Evolutionary conservation across 2,888 invertebrate genomes (phyloP), one percentile per base, ranked within the genome.

Genomic region (Ornithoptera priamus): DNA sequence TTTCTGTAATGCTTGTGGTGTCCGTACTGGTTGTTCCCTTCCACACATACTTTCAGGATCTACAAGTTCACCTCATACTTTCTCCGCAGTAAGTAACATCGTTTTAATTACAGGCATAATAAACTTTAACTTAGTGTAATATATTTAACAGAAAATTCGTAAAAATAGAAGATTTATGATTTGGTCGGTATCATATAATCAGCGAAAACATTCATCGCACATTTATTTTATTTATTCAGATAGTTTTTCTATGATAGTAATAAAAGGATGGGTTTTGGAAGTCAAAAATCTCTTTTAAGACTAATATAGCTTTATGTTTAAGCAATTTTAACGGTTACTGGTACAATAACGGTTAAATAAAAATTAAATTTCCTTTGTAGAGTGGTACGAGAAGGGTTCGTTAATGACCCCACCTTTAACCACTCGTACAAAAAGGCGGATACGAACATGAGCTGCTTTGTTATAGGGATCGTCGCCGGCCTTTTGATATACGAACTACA

Each of bases 401-500:
- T 56, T 1, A 56, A 20, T 2, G 56, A 56, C 10, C 56, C 56
- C 18, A 56, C 56, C 1, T 56, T 56, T 20, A 56, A 56, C 20
- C 6, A 56, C 20, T 20, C 56, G 1, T 56, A 56, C 56, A 56
- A 56, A 56, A 6, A n/a, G 1, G 56, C 7, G 7, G n/a, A 56
- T 20, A 56, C 56, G 7, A 56, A 56, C 10, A 6, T 56, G 20
- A 20, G 7, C 6, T 15, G 56, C 56, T 56, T 8, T 6, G 10
- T 56, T 20, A 8, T 56, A 10, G 56, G 56, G 1, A 10, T 56
- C 18, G 20, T 74, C 1, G 60, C 78, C 17, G 89, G 82, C 0
- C 79, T 81, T 74, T 65, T 81, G 3, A 67, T 85, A 53, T 82
- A 82, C 67, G 67, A 76, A 50, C 76, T 78, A 72, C 83, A 84